Conservation (phyloP, 1,140 invertebrate genomes). For the Sesamia nonagrioides region DNA sequence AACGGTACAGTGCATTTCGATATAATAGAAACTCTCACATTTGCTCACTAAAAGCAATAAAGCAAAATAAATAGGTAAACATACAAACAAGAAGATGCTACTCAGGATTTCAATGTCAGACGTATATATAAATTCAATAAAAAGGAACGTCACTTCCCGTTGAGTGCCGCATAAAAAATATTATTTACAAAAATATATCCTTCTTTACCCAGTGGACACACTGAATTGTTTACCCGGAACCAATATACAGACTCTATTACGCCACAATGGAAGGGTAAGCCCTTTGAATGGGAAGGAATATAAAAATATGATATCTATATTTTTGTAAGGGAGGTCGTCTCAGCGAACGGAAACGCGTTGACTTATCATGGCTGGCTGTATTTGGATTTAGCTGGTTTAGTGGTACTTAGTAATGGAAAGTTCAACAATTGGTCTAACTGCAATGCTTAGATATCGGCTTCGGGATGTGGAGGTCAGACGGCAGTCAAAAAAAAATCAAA, state of each 20-base stretch:
- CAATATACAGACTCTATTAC: slow-evolving; percentile 8
- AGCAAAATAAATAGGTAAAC: background rate
- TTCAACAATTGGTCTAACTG: no score
- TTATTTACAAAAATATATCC: slow-evolving; percentile 24
- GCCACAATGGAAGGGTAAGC: slow-evolving; percentile 6
- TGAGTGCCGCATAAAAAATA: slow-evolving; percentile 10
- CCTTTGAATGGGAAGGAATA: background rate
- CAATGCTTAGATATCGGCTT: no score
- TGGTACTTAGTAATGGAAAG: no score
- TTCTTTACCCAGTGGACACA: background rate
- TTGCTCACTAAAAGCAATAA: no score
- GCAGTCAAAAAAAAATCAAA: no score
- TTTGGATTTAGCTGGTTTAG: no score
- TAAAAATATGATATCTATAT: slow-evolving; percentile 33
- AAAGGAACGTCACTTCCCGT: background rate
- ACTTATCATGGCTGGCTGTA: no score
- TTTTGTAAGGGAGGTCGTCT: background rate
- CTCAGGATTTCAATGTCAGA: background rate
- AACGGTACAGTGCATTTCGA: no score
- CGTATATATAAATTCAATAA: slow-evolving; percentile 8
- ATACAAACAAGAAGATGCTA: background rate
- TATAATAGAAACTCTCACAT: no score
- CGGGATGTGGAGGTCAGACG: no score
- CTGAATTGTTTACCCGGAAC: slow-evolving; percentile 31
- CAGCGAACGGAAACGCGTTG: no score